Percentiles rank a stretch among this genome's conserved stretches.
Evolutionary conservation across 2,888 invertebrate species (phyloP).

Genomic region (Taenaris catops): DNA sequence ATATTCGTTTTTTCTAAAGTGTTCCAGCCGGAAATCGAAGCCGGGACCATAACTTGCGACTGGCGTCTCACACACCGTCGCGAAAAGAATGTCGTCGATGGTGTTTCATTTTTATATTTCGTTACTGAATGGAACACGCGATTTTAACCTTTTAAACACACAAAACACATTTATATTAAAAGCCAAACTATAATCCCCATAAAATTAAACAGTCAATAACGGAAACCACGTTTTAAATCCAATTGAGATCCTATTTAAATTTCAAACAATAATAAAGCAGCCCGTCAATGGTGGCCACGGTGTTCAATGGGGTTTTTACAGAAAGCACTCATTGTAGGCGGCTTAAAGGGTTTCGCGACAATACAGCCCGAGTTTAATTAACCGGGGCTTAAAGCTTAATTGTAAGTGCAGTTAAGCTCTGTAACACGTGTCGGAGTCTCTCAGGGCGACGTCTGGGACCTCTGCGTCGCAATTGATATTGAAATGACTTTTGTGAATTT

Average conservation of each 20-base stretch:
- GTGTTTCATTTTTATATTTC: too few relatives aligned
- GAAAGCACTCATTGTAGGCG: constrained; percentile 59
- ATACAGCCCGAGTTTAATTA: constrained; percentile 72
- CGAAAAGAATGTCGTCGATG: too few relatives aligned
- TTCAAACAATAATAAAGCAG: constrained; percentile 39
- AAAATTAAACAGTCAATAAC: constrained; percentile 35
- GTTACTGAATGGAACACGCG: too few relatives aligned
- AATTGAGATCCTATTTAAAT: constrained; percentile 39
- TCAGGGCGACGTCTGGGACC: constrained; percentile 44
- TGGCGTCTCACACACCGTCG: too few relatives aligned
- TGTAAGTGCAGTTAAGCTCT: constrained; percentile 72
- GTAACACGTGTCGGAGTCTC: constrained; percentile 69
- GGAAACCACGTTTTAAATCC: constrained; percentile 36
- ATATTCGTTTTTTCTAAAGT: too few relatives aligned
- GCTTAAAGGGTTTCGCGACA: constrained; percentile 68
- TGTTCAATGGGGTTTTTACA: constrained; percentile 61
- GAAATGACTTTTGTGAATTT: constrained; percentile 42
- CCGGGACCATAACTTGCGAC: too few relatives aligned
- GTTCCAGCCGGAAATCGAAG: too few relatives aligned
- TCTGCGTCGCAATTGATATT: constrained; percentile 51
- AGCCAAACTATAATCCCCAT: constrained; percentile 22
- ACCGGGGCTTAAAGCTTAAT: constrained; percentile 75
- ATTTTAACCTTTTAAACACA: too few relatives aligned
- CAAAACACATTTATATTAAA: constrained; percentile 6
- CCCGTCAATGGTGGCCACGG: constrained; percentile 40